Evolutionary conservation across 2,888 invertebrate genomes (phyloP), one percentile per base, ranked within the genome.

Genomic region (Hirudinaria manillensis): DNA sequence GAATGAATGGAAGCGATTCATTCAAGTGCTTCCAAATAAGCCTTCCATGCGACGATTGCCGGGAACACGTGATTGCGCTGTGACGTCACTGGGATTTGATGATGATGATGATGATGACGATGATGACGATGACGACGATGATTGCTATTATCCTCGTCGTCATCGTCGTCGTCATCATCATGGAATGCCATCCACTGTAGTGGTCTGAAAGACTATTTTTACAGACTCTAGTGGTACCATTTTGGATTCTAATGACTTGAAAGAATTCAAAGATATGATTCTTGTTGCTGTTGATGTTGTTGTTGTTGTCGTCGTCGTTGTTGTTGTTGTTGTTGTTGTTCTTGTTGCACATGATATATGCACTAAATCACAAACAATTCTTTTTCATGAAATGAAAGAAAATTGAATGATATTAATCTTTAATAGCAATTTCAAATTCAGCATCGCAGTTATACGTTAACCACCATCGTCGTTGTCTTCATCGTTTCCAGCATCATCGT

Each of bases 41-140:
- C 45, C 45, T 45, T 45, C 45, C 45, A 45, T 45, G 45, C 45
- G 45, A 45, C 45, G 45, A 45, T 45, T 45, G 45, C 45, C 13
- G 16, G 45, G 45, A 45, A 16, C 45, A 45, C 45, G 45, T 45
- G 45, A 45, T 45, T 45, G 45, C 13, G 45, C 45, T 45, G 45
- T 45, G 45, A 45, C 45, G 45, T 45, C 45, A 45, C 16, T 16
- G 13, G 45, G 45, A 45, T 7, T 45, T 45, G 61, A 29, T 61
- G 24, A 61, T 61, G 61, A 61, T 61, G 61, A 61, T 61, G 61
- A 61, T 16, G 61, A 61, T 61, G 61, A 61, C n/a, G 19, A 61
- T 16, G 61, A n/a, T 13, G 61, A 61, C 10, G 61, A 61, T 61
- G 24, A 61, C 13, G 24, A n/a, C 29, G 53, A 53, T 53, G 53